These are phyloP conservation scores for Ephialtes manifestator DNA, from an alignment of 2,888 invertebrate species.

Conservation along the genomic window DNA sequence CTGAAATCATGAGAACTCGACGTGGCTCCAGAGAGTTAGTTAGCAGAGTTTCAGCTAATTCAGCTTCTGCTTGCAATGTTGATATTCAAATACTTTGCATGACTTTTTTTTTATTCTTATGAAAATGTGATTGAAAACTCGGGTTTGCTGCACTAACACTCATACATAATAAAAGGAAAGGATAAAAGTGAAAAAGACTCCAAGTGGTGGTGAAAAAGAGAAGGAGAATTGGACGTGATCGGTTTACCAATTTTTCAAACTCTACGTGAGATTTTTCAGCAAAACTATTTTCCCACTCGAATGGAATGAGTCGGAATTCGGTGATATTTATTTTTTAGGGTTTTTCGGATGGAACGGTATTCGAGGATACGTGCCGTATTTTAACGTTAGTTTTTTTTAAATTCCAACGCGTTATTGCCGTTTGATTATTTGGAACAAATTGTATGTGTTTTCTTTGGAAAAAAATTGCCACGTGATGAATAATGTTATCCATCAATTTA, in stretches of 20 bases:
- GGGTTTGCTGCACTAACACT: neutral
- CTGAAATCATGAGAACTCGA: neutral
- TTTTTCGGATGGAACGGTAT: neutral
- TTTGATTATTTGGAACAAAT: neutral
- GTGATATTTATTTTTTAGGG: neutral
- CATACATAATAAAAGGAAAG: neutral
- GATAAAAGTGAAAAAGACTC: neutral
- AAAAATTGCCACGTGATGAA: neutral
- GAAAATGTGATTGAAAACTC: neutral
- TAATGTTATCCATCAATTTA: conserved; percentile 1
- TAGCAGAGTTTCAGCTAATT: neutral
- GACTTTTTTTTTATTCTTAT: conserved; percentile 2
- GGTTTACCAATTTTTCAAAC: conserved; percentile 29
- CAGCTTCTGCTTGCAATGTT: neutral
- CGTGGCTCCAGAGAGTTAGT: neutral
- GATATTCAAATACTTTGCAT: neutral
- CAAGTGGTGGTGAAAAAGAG: conserved; percentile 5
- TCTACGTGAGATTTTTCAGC: conserved; percentile 40
- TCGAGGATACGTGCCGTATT: neutral
- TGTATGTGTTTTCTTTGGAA: neutral
- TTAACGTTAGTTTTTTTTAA: neutral
- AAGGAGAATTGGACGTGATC: conserved; percentile 43
- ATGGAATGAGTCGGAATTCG: conserved; percentile 6
- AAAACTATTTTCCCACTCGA: conserved; percentile 6
- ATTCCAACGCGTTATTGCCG: too few species aligned